A percentile compares a stretch with the other conserved stretches of the same genome.
Conservation (phyloP, 2,113 vertebrate species). For the Menura novaehollandiae region DNA sequence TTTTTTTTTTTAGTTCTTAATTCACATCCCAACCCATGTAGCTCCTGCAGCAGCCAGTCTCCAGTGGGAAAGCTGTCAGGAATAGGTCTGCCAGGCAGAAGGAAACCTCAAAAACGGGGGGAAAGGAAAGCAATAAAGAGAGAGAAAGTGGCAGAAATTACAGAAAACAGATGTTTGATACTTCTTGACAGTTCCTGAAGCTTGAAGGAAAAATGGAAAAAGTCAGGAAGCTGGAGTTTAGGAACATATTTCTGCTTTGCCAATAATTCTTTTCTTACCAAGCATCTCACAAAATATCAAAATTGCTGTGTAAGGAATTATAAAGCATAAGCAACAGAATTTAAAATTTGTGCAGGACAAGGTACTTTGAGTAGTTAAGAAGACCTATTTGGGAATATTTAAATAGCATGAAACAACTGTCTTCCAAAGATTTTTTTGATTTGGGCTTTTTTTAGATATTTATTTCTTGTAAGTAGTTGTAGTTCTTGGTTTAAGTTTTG, state of each 20-base stretch:
- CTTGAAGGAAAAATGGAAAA: background rate
- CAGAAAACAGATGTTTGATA: background rate
- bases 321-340: background rate
- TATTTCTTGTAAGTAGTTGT: background rate
- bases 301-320: background rate
- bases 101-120: background rate
- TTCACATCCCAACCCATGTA: background rate
- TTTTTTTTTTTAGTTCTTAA: background rate
- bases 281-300: background rate
- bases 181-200: background rate
- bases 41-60: background rate
- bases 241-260: background rate
- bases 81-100: background rate
- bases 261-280: background rate
- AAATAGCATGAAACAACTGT: background rate
- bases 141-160: background rate
- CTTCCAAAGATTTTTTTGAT: background rate
- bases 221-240: background rate
- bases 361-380: background rate
- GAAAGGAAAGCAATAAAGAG: background rate
- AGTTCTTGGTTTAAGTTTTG: background rate
- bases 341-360: background rate
- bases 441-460: background rate
- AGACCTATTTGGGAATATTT: background rate
- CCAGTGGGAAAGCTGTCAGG: background rate